A percentile compares a stretch with the other conserved stretches of the same genome.
Evolutionary conservation across 2,797 vertebrate species (phyloP).

Genomic region (Rousettus madagascariensis): DNA sequence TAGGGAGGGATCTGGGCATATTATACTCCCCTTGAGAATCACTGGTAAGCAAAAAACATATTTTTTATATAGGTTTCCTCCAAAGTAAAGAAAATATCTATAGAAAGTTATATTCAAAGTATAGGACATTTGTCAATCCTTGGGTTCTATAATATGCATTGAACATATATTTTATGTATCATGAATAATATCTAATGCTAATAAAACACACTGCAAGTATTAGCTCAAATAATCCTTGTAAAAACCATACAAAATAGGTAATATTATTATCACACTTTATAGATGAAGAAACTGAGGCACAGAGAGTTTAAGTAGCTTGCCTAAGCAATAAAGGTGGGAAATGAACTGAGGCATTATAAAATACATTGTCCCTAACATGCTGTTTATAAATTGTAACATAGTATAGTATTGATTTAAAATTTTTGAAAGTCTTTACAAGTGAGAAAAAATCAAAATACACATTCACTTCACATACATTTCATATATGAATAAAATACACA

Average conservation of each 20-base stretch:
- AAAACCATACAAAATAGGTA: not conserved
- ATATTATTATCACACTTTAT: not conserved
- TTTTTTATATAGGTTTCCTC: not conserved
- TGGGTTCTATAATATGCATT: not conserved
- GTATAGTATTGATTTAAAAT: not conserved
- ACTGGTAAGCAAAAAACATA: not conserved
- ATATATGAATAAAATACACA: not conserved
- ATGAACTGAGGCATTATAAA: not conserved
- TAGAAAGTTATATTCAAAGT: not conserved
- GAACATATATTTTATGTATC: not conserved
- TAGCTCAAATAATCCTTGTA: not conserved
- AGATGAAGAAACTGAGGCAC: not conserved
- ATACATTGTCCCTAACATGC: not conserved
- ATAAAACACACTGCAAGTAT: not conserved
- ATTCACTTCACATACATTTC: not conserved
- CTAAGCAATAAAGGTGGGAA: not conserved
- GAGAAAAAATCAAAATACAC: not conserved
- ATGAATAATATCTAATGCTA: not conserved
- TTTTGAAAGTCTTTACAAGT: not conserved
- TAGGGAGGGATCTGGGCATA: not conserved
- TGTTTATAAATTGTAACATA: not conserved
- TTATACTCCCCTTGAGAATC: not conserved
- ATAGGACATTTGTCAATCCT: not conserved
- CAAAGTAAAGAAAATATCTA: not conserved
- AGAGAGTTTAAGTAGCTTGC: not conserved